phyloP scores from a whole-genome alignment of 2,113 vertebrate species.

The Clarias gariepinus region DNA sequence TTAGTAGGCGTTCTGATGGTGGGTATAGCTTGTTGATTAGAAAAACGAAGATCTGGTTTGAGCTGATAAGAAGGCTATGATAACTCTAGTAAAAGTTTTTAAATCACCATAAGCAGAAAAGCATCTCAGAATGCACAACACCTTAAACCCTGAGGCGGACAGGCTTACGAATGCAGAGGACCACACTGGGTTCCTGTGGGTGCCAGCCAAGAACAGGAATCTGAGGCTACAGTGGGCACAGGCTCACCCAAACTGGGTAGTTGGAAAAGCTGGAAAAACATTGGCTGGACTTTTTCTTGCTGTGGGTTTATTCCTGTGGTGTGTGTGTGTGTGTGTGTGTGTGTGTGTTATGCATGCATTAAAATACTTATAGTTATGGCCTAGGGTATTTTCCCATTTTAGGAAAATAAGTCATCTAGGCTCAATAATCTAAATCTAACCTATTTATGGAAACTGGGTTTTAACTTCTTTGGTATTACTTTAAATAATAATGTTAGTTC shows the following conservation, averaged over 20 bases:
- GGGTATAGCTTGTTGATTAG: not conserved
- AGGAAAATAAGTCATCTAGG: not conserved
- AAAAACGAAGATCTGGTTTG: not conserved
- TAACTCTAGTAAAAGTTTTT: not conserved
- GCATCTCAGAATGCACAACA: not conserved
- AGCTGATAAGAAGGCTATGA: not conserved
- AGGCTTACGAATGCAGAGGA: not conserved
- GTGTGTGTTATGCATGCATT: not conserved
- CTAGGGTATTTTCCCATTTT: not conserved
- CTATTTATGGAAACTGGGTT: not conserved
- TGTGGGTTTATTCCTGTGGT: not conserved
- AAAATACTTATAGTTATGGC: not conserved
- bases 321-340: not conserved
- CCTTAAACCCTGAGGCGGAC: not conserved
- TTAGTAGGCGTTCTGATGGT: not conserved
- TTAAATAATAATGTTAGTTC: constrained; percentile 2
- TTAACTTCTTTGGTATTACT: not conserved
- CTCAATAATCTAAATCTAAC: not conserved
- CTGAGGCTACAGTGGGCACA: not conserved
- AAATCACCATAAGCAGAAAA: not conserved
- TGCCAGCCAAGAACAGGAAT: not conserved
- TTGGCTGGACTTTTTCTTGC: not conserved
- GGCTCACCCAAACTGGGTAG: not conserved
- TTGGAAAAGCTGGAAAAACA: constrained; percentile 4
- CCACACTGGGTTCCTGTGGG: not conserved